Evolutionary conservation across 2,888 invertebrate species (phyloP).

Genomic region (Pocota personata): DNA sequence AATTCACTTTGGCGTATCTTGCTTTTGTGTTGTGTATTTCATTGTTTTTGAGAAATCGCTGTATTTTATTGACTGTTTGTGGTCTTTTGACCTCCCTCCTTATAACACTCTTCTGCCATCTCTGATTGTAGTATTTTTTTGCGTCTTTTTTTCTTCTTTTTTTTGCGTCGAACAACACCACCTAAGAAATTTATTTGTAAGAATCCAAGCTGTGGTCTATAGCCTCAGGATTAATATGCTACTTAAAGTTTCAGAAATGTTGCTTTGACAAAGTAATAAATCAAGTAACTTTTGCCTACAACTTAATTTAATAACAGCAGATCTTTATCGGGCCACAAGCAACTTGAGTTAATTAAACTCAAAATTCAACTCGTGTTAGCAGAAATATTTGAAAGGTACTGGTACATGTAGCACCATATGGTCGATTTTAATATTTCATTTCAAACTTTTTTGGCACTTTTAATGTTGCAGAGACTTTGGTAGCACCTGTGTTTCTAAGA

Average conservation of each 20-base stretch:
- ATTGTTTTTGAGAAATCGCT: conserved; percentile 36
- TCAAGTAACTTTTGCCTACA: conserved; percentile 57
- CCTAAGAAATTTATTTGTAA: conserved; percentile 2
- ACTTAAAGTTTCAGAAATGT: conserved; percentile 38
- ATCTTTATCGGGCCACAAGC: conserved; percentile 32
- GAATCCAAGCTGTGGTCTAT: conserved; percentile 22
- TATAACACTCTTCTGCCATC: conserved; percentile 10
- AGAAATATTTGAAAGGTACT: conserved; percentile 27
- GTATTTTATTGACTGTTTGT: conserved; percentile 63
- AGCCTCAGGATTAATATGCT: conserved; percentile 21
- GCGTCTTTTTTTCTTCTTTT: not conserved
- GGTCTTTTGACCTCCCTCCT: conserved; percentile 24
- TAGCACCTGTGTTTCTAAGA: conserved; percentile 23
- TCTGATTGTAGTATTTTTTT: not conserved
- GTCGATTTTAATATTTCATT: conserved; percentile 58
- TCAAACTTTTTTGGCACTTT: conserved; percentile 49
- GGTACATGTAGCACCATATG: conserved; percentile 58
- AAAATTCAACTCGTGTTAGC: conserved; percentile 39
- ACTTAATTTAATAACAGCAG: conserved; percentile 55
- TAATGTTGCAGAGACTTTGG: conserved; percentile 18
- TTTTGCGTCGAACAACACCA: not conserved
- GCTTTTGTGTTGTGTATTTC: conserved; percentile 38
- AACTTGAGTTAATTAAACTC: conserved; percentile 59
- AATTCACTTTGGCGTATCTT: conserved; percentile 40
- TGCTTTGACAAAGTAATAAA: conserved; percentile 52